Evolutionary conservation across 2,888 invertebrate species (phyloP).

Genomic region (Synanthedon tipuliformis): DNA sequence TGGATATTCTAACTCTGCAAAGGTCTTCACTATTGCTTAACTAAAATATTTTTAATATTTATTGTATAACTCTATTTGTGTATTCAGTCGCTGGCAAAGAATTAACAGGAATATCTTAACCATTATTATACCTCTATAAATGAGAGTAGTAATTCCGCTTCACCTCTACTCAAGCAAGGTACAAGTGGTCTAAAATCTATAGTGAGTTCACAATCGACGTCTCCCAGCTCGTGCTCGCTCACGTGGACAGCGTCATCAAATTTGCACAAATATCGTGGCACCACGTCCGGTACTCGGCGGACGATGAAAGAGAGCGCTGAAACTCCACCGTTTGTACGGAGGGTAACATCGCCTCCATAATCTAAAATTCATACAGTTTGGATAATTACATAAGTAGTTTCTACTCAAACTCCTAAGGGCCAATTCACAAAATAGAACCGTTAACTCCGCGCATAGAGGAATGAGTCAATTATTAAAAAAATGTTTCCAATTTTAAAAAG

Average conservation of each 20-base stretch:
- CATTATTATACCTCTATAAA: slow-evolving; percentile 73
- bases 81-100: too few species aligned
- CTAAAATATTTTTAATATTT: too few species aligned
- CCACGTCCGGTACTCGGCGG: slow-evolving; percentile 84
- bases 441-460: too few species aligned
- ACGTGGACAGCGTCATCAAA: slow-evolving; percentile 81
- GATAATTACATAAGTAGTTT: neutral
- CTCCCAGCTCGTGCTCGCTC: slow-evolving; percentile 86
- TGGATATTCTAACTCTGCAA: too few species aligned
- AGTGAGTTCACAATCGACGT: slow-evolving; percentile 85
- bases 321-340: slow-evolving; percentile 82
- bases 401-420: too few species aligned
- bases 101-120: too few species aligned
- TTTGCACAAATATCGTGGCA: slow-evolving; percentile 77
- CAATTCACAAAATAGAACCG: neutral
- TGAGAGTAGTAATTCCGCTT: slow-evolving; percentile 77
- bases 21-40: too few species aligned
- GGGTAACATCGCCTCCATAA: slow-evolving; percentile 85
- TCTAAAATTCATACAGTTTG: slow-evolving; percentile 38
- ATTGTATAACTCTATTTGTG: too few species aligned
- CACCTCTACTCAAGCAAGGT: slow-evolving; percentile 72
- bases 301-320: slow-evolving; percentile 86
- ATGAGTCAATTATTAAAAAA: too few species aligned
- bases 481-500: too few species aligned
- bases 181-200: slow-evolving; percentile 71